Evolutionary conservation across 2,113 vertebrate species (phyloP).

Genomic region (Dunckerocampus dactyliophorus): DNA sequence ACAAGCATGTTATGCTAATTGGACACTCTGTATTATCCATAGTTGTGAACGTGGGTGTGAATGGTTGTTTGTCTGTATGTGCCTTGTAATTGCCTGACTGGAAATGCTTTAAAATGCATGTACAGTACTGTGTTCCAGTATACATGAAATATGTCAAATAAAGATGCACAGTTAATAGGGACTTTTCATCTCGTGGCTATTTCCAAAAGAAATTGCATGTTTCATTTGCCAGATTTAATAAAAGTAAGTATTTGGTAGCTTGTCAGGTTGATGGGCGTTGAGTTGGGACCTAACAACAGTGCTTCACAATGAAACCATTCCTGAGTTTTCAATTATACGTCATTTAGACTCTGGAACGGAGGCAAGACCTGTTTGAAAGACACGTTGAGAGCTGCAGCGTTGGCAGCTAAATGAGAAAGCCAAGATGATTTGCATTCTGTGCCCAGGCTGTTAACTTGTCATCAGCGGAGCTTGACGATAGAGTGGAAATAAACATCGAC

Average conservation of each 20-base stretch:
- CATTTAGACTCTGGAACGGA: slow-evolving; percentile 43
- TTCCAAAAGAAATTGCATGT: slow-evolving; percentile 21
- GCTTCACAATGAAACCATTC: slow-evolving; percentile 48
- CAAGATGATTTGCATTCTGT: slow-evolving; percentile 52
- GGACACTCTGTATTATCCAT: no score
- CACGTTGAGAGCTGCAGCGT: slow-evolving; percentile 53
- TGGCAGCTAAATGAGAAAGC: slow-evolving; percentile 58
- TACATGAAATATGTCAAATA: slow-evolving; percentile 6
- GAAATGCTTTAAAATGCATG: background rate
- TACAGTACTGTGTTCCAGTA: background rate
- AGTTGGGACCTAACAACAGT: slow-evolving; percentile 38
- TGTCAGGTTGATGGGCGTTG: slow-evolving; percentile 49
- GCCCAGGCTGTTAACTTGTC: slow-evolving; percentile 62
- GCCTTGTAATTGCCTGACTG: no score
- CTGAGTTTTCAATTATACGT: slow-evolving; percentile 53
- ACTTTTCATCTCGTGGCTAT: background rate
- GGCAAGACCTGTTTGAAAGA: slow-evolving; percentile 41
- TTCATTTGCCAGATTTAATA: slow-evolving; percentile 33
- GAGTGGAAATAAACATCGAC: slow-evolving; percentile 60
- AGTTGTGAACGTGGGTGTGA: no score
- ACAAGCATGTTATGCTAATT: no score
- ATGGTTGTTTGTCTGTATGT: no score
- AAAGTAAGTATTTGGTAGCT: slow-evolving; percentile 43
- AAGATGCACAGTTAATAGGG: background rate
- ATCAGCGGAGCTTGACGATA: slow-evolving; percentile 49